Percentiles rank a stretch among this genome's conserved stretches.
These are phyloP conservation scores for Pachypeltis micranthus DNA, from an alignment of 1,140 invertebrate genomes.

Conservation along the genomic window DNA sequence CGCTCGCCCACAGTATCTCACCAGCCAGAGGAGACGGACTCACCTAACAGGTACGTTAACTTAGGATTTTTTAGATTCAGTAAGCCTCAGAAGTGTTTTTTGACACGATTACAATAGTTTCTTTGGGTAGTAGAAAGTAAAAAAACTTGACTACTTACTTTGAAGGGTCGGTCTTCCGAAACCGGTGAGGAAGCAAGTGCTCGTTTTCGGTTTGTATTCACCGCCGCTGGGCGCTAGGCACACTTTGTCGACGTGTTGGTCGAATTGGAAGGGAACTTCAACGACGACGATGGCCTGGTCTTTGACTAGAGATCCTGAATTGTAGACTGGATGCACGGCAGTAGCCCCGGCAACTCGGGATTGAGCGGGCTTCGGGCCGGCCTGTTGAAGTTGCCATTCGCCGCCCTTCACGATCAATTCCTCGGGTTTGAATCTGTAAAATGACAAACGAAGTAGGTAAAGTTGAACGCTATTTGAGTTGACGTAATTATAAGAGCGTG, in stretches of 20 bases:
- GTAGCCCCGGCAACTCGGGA: constrained; percentile 55
- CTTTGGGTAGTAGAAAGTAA: too few relatives aligned
- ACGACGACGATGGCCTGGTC: constrained; percentile 62
- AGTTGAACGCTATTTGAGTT: neutral
- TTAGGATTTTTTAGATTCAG: neutral
- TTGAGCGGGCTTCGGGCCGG: constrained; percentile 51
- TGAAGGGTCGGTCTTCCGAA: constrained; percentile 68
- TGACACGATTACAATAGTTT: too few relatives aligned
- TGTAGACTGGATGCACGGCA: constrained; percentile 57
- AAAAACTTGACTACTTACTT: too few relatives aligned
- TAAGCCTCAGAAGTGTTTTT: too few relatives aligned
- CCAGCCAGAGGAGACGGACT: too few relatives aligned
- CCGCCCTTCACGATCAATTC: constrained; percentile 67
- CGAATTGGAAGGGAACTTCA: constrained; percentile 43
- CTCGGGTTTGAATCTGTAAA: constrained; percentile 41
- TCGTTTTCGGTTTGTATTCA: constrained; percentile 37
- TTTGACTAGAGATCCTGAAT: constrained; percentile 45
- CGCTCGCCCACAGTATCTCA: too few relatives aligned
- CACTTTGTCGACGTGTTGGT: constrained; percentile 59
- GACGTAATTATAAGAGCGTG: too few relatives aligned
- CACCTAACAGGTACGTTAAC: too few relatives aligned
- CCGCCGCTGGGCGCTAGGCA: constrained; percentile 45
- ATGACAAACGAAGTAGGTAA: too few relatives aligned
- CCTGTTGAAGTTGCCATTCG: constrained; percentile 71
- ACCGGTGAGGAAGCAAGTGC: constrained; percentile 56